Base-by-base conservation (phyloP, 2,113 vertebrate genomes). In the Ptilonorhynchus violaceus region DNA sequence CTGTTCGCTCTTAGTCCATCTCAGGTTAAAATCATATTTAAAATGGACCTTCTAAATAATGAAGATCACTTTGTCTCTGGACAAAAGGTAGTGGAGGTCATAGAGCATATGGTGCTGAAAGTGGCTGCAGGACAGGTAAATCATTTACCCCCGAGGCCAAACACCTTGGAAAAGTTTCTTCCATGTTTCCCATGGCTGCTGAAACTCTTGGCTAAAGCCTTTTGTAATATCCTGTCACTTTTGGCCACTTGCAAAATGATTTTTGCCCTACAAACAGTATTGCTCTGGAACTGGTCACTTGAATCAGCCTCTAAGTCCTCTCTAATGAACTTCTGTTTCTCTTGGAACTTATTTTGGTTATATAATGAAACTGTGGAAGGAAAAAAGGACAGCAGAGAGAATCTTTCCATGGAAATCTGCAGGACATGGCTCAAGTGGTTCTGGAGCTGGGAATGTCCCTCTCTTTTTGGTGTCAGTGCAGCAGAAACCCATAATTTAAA, bases 161-260 rank as follows among this genome's bases (percentile, higher is more conserved):
- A 96, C 93, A 92, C 17, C 1, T 94, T 96, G 94, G 74, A 93
- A 83, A 77, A 79, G 82, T 59, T 81, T 94, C 81, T 67, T 89
- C 78, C 35, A 24, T 49, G 80, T 69, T 89, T 66, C 88, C 91
- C 59, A 22, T 53, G 74, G 74, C 88, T 74, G 77, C 82, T 4
- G 74, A 74, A 90, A 13, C 70, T 90, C 88, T 92, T 97, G 94
- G 96, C 96, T 74, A 6, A 73, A 76, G 63, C 16, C 42, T 74
- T 83, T 67, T 88, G 46, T 70, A 96, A 97, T 97, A 97, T 97
- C 96, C 96, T 96, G 92, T 97, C 93, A 77, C 72, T 93, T 82
- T 25, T 95, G 92, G 84, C 89, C 46, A 39, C 58, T 75, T 63
- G 52, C 31, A 9, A 30, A 52, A 59, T 10, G 44, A 47, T 31